These are phyloP conservation scores for Yponomeuta evonymella DNA, from an alignment of 2,888 invertebrate species.

Conservation along the genomic window DNA sequence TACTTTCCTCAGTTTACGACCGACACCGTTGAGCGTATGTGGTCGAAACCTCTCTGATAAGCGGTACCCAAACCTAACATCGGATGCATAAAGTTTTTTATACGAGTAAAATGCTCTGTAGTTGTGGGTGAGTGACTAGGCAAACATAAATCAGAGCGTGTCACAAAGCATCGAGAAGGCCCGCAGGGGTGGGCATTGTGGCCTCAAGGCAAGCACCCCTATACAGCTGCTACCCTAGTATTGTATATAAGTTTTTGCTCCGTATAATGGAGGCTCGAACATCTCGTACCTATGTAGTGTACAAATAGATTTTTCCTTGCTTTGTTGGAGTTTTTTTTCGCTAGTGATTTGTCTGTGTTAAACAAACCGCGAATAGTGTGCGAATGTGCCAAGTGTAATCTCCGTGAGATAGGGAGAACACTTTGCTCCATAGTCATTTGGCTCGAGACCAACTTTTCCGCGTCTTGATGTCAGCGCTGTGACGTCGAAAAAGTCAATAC, in stretches of 20 bases:
- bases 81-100: constrained; percentile 1
- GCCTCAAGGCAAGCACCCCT: constrained; percentile 38
- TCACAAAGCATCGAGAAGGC: constrained; percentile 44
- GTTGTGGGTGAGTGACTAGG: constrained; percentile 41
- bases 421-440: background rate
- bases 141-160: constrained; percentile 55
- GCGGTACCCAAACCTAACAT: background rate
- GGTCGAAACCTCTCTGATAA: background rate
- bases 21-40: background rate
- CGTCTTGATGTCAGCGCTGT: background rate
- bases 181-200: constrained; percentile 40
- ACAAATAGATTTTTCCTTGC: background rate
- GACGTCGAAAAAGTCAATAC: constrained; percentile 10
- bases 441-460: background rate
- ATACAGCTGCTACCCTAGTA: constrained; percentile 50
- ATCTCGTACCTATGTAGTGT: background rate
- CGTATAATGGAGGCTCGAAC: constrained; percentile 38
- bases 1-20: constrained; percentile 1
- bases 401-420: background rate
- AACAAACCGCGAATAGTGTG: constrained; percentile 2
- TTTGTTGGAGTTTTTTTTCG: background rate
- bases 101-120: background rate
- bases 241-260: constrained; percentile 41
- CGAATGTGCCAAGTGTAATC: constrained; percentile 1
- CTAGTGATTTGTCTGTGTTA: background rate